These are phyloP conservation scores for Halictus rubicundus DNA, from an alignment of 1,140 invertebrate species.

Conservation along the genomic window DNA sequence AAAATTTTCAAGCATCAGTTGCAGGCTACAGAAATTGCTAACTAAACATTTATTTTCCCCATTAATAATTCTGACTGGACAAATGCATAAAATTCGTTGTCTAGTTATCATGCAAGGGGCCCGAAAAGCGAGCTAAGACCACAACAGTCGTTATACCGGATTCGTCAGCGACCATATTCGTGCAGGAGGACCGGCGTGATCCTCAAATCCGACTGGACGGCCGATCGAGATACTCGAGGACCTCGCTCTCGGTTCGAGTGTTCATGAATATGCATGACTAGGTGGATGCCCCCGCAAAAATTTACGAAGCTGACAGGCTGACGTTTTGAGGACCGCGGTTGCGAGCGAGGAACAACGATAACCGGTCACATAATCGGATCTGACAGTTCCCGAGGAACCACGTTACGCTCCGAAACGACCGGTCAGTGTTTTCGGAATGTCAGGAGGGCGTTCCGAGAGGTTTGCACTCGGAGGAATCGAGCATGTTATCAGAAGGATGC, in stretches of 20 bases:
- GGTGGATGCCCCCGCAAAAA: slow-evolving; percentile 61
- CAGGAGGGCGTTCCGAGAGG: slow-evolving; percentile 27
- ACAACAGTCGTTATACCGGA: no score
- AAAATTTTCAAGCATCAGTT: no score
- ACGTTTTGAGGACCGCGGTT: slow-evolving; percentile 60
- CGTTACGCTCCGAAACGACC: slow-evolving; percentile 46
- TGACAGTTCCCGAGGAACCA: slow-evolving; percentile 55
- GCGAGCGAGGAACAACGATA: slow-evolving; percentile 51
- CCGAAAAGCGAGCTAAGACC: no score
- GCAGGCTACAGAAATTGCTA: no score
- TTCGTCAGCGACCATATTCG: slow-evolving; percentile 28
- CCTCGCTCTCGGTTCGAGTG: slow-evolving; percentile 24
- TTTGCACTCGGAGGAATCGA: slow-evolving; percentile 13
- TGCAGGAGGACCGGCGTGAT: slow-evolving; percentile 42
- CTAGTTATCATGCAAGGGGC: no score
- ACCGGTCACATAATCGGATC: slow-evolving; percentile 51
- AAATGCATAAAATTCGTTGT: no score
- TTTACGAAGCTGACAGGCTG: slow-evolving; percentile 62
- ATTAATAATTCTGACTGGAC: no score
- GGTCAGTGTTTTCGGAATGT: slow-evolving; percentile 31
- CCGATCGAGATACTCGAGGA: slow-evolving; percentile 54
- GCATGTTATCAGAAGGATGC: slow-evolving; percentile 27
- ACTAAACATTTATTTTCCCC: no score
- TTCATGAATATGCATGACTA: slow-evolving; percentile 69
- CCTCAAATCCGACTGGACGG: slow-evolving; percentile 50